Base-by-base conservation (phyloP, 2,797 vertebrate genomes). In the Hippoglossus hippoglossus region DNA sequence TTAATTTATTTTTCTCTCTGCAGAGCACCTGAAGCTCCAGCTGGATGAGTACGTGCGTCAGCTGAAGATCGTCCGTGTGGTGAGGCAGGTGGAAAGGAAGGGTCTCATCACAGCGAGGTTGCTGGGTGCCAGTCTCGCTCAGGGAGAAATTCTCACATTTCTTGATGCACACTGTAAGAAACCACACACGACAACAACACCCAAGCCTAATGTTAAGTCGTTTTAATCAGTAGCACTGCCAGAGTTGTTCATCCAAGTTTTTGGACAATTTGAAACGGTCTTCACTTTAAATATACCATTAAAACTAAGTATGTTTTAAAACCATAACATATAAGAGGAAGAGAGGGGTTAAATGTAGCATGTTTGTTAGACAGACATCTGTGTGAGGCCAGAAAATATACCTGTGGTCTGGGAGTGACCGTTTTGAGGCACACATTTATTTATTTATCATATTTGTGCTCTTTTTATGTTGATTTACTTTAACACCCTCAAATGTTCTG, bases 141-240 rank as follows among this genome's bases (percentile, higher is more conserved):
- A 89, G 16, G 98, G 96, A 0, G 96, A 98, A 59, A 93, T 97
- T 65, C 96, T 99, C 67, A 99, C 98, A 63, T 99, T 99, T 92
- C 93, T 99, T 31, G 98, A 99, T 9, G 96, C 98, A 54, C 98
- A 99, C 91, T 99, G 98, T 99, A 89, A 96, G 98, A 90, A 81
- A 67, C 75, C 19, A 0, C n/a, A 16, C 44, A 64, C 36, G 16
- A 36, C 18, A n/a, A 18, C 16, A 34, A 47, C 16, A 19, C 19
- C 44, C 16, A 6, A 51, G 49, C 49, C 21, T 11, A 12, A 24
- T 52, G 50, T 24, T 22, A 22, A 10, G 8, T 8, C 2, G 8
- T 22, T 21, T 22, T 7, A 12, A 51, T 21, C 49, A 5, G 2
- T 51, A 22, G 9, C 1, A 22, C 49, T 22, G 21, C 16, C 46